phyloP scores from a whole-genome alignment of 2,888 invertebrate genomes.

The Allacma fusca region DNA sequence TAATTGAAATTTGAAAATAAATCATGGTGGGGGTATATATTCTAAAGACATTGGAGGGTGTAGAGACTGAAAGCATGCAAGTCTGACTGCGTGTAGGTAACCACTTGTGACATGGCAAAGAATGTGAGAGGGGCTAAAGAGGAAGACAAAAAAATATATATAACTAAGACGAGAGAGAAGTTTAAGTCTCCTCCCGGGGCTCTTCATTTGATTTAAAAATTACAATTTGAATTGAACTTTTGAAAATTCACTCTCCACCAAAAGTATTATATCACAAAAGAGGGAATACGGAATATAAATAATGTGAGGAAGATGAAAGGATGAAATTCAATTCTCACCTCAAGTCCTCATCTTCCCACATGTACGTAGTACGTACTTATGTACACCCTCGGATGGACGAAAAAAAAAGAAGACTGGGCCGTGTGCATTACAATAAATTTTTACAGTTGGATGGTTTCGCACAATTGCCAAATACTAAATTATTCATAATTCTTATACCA shows the following conservation, averaged over 20 bases:
- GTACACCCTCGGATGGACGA: background rate
- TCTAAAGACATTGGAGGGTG: background rate
- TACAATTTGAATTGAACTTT: constrained; percentile 16
- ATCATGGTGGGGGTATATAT: constrained; percentile 4
- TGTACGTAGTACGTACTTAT: too few relatives aligned
- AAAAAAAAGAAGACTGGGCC: constrained; percentile 9
- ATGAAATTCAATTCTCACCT: constrained; percentile 12
- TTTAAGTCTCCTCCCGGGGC: constrained; percentile 16
- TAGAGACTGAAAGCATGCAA: background rate
- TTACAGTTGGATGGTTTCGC: constrained; percentile 23
- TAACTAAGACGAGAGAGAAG: background rate
- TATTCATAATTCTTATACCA: constrained; percentile 12
- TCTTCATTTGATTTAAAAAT: constrained; percentile 13
- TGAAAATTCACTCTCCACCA: constrained; percentile 7
- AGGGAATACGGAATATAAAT: background rate
- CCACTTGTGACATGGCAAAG: too few relatives aligned
- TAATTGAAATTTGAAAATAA: constrained; percentile 24
- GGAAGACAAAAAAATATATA: too few relatives aligned
- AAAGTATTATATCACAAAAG: background rate
- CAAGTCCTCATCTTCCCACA: constrained; percentile 4
- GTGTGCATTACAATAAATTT: constrained; percentile 20
- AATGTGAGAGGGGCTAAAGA: too few relatives aligned
- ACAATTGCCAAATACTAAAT: constrained; percentile 26
- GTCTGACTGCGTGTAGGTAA: too few relatives aligned
- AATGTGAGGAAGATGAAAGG: background rate